Percentiles rank a stretch among this genome's conserved stretches.
phyloP scores from a whole-genome alignment of 2,797 vertebrate species.

The Podarcis siculus region DNA sequence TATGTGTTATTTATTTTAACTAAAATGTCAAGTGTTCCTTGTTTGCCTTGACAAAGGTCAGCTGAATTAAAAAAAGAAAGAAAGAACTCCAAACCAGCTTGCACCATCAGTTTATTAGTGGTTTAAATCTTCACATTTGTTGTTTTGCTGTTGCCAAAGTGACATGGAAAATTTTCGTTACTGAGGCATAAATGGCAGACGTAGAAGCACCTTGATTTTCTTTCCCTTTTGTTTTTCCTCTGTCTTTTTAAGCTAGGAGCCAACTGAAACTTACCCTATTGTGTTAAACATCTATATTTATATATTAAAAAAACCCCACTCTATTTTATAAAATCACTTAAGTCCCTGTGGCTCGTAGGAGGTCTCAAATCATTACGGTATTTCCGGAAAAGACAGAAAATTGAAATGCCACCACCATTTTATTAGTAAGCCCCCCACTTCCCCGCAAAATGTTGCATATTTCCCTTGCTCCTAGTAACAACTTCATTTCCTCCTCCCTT shows the following conservation, averaged over 20 bases:
- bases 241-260: conserved; percentile 28
- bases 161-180: conserved; percentile 54
- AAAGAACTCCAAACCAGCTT: conserved; percentile 45
- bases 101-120: conserved; percentile 56
- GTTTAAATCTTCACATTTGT: conserved; percentile 59
- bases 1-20: conserved; percentile 71
- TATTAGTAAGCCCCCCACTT: not conserved
- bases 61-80: conserved; percentile 26
- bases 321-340: too few species aligned
- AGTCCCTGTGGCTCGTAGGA: not conserved
- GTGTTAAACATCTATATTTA: too few species aligned
- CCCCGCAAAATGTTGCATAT: not conserved
- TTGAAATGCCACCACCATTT: not conserved
- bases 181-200: conserved; percentile 24
- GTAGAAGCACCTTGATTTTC: conserved; percentile 1
- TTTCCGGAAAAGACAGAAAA: not conserved
- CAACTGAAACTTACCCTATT: conserved; percentile 10
- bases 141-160: conserved; percentile 62
- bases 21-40: conserved; percentile 74
- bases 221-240: conserved; percentile 20
- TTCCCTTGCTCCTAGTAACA: not conserved
- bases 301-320: too few species aligned
- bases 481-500: not conserved
- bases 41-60: conserved; percentile 76
- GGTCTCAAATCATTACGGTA: not conserved